These are phyloP conservation scores for Tridacna gigas DNA, from an alignment of 2,888 invertebrate species.

Conservation along the genomic window DNA sequence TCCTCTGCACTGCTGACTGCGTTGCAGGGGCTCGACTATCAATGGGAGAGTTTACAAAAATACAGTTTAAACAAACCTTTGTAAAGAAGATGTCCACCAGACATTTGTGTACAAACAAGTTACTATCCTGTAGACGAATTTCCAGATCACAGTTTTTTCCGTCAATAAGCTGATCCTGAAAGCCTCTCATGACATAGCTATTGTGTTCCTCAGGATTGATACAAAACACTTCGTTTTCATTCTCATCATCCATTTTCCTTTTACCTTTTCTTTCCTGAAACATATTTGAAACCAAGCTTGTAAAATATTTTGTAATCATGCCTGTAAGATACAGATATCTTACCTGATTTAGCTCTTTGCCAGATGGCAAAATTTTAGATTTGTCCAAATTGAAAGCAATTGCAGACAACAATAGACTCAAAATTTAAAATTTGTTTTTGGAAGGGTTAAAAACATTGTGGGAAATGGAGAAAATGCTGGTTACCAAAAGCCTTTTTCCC, in stretches of 20 bases:
- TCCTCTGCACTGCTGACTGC: too few species aligned
- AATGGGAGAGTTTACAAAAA: too few species aligned
- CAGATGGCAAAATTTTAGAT: background rate
- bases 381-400: background rate
- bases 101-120: slow-evolving; percentile 51
- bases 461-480: slow-evolving; percentile 7
- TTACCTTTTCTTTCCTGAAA: background rate
- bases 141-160: slow-evolving; percentile 52
- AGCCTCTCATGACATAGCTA: slow-evolving; percentile 14
- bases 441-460: background rate
- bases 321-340: too few species aligned
- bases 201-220: background rate
- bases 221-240: background rate
- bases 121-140: slow-evolving; percentile 27
- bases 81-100: slow-evolving; percentile 45
- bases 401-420: background rate
- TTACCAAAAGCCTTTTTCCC: background rate
- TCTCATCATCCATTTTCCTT: background rate
- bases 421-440: background rate
- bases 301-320: too few species aligned
- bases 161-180: slow-evolving; percentile 35
- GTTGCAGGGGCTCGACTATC: too few species aligned
- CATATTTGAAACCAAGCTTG: too few species aligned
- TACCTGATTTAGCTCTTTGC: too few species aligned
- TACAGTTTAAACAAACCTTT: slow-evolving; percentile 20